Evolutionary conservation across 2,888 invertebrate species (phyloP).

Genomic region (Aphrophora alni): DNA sequence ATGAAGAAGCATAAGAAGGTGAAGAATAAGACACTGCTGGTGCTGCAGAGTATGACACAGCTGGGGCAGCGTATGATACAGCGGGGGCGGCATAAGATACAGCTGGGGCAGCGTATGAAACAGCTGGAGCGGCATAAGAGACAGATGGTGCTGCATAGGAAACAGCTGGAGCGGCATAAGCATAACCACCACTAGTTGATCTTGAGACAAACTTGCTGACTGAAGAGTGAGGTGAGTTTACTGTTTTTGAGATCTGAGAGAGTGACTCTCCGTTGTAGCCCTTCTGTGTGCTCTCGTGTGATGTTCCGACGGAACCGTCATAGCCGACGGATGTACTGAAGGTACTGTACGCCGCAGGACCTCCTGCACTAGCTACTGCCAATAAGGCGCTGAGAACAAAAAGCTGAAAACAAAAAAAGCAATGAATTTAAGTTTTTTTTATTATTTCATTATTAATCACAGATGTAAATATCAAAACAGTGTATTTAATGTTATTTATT

Average conservation of each 20-base stretch:
- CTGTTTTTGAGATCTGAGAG: constrained; percentile 55
- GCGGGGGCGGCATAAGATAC: constrained; percentile 35
- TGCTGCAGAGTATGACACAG: constrained; percentile 29
- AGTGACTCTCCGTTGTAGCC: constrained; percentile 55
- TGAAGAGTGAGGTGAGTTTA: constrained; percentile 55
- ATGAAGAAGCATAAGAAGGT: constrained; percentile 36
- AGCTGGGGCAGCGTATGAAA: constrained; percentile 22
- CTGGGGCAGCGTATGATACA: constrained; percentile 16
- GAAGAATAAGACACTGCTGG: constrained; percentile 24
- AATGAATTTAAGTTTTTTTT: background rate
- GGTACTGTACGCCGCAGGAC: constrained; percentile 47
- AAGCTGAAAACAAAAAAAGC: constrained; percentile 36
- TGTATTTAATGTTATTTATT: too few species aligned
- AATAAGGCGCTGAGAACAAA: constrained; percentile 43
- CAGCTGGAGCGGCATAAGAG: constrained; percentile 28
- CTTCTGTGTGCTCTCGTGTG: constrained; percentile 58
- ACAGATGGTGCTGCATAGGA: constrained; percentile 33
- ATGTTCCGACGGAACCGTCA: constrained; percentile 54
- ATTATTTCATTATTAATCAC: too few species aligned
- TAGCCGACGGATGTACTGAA: constrained; percentile 57
- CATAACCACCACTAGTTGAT: constrained; percentile 34
- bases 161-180: constrained; percentile 26
- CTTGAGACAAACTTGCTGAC: constrained; percentile 38
- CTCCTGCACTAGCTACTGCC: constrained; percentile 45
- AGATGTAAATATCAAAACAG: too few species aligned